Conservation (phyloP, 2,888 invertebrate genomes). For the Parnassius apollo region DNA sequence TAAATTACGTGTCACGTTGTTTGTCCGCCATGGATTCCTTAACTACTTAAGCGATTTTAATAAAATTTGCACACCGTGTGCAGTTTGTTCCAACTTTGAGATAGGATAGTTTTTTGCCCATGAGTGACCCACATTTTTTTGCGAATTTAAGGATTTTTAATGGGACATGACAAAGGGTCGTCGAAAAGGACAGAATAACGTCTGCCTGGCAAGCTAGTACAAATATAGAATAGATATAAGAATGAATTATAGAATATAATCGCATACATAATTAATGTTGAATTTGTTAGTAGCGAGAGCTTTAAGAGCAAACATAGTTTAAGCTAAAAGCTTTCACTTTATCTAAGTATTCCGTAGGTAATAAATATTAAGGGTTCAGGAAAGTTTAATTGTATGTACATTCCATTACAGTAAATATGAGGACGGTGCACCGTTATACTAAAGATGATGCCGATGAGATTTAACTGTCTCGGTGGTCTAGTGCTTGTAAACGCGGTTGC, state of each 20-base stretch:
- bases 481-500: too few relatives aligned
- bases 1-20: too few relatives aligned
- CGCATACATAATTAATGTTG: constrained; percentile 23
- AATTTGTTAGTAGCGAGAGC: constrained; percentile 15
- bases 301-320: constrained; percentile 17
- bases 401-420: constrained; percentile 6
- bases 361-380: constrained; percentile 17
- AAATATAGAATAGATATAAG: constrained; percentile 5
- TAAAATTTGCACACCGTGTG: too few relatives aligned
- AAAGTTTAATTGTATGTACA: constrained; percentile 20
- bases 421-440: neutral
- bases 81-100: too few relatives aligned
- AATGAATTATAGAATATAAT: constrained; percentile 7
- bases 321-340: constrained; percentile 22
- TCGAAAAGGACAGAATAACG: too few relatives aligned
- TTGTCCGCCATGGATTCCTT: too few relatives aligned
- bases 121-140: too few relatives aligned
- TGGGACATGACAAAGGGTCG: too few relatives aligned
- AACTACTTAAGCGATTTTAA: too few relatives aligned
- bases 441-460: neutral
- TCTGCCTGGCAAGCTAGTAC: neutral
- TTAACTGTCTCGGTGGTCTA: too few relatives aligned
- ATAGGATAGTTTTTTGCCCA: too few relatives aligned
- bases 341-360: constrained; percentile 10
- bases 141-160: too few relatives aligned